Base-by-base conservation (phyloP, 2,113 vertebrate genomes). In the Platichthys stellatus region DNA sequence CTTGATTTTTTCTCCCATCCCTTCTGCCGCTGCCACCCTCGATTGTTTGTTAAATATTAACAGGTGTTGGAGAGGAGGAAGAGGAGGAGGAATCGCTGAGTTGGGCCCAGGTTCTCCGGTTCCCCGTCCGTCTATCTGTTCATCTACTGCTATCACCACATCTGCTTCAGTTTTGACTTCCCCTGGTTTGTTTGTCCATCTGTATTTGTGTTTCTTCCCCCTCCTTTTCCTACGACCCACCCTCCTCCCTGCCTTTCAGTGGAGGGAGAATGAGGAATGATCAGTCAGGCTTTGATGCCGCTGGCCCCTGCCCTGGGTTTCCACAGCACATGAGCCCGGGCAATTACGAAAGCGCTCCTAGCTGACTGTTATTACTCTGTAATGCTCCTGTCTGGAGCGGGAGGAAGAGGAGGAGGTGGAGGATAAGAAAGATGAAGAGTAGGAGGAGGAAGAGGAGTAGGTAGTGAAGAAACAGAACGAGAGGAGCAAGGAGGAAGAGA, bases 111-210 rank as follows among this genome's bases (percentile, higher is more conserved):
- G 85, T 74, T 82, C 56, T 67, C 75, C 71, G 35, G 24, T 76
- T 90, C 83, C 78, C 3, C 4, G 6, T 69, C 61, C n/a, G 43
- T 87, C 78, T 87, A 72, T 84, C 76, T 63, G 75, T 83, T 86
- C 81, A 68, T 88, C 85, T 62, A 60, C 67, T 45, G 61, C 81
- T 91, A 78, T 89, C 71, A 62, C 80, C 86, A 93, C 91, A 94
- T 94, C 93, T 94, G 93, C 88, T 92, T 92, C 81, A 83, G 89
- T 90, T 94, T 92, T 90, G 68, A 84, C 82, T 84, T 84, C 81
- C 87, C 78, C 76, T 81, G 75, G 85, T 88, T 92, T 89, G 89
- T 92, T 93, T 93, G 91, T 90, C 89, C 83, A 90, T 88, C 87
- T 93, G 88, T 92, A 87, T 93, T 92, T 89, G 85, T 88, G 84